Conservation (phyloP, 2,888 invertebrate species). For the Nebria brevicollis region DNA sequence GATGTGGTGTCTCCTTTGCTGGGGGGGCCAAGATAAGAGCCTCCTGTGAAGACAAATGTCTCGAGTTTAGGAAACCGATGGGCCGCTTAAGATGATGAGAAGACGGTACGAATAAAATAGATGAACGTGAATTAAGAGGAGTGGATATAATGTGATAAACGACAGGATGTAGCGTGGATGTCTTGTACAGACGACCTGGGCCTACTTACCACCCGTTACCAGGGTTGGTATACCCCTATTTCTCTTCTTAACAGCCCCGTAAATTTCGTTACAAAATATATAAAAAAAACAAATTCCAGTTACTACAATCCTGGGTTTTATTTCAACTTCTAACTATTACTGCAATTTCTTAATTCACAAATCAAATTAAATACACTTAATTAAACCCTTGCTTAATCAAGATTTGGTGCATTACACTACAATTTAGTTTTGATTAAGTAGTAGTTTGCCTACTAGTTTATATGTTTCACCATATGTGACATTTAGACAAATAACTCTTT, state of each 20-base stretch:
- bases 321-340: too few relatives aligned
- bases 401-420: constrained; percentile 40
- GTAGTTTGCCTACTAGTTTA: constrained; percentile 12
- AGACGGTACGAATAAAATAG: constrained; percentile 44
- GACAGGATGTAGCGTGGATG: constrained; percentile 31
- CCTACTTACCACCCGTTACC: constrained; percentile 6
- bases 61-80: constrained; percentile 42
- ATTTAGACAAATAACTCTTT: background rate
- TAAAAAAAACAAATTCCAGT: background rate
- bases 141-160: constrained; percentile 46
- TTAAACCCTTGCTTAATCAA: constrained; percentile 46
- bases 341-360: background rate
- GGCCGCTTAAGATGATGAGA: constrained; percentile 48
- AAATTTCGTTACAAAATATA: background rate
- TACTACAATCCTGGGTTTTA: too few relatives aligned
- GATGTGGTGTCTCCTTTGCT: constrained; percentile 10
- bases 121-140: constrained; percentile 46
- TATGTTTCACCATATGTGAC: background rate
- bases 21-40: constrained; percentile 41
- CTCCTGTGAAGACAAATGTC: constrained; percentile 41
- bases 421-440: constrained; percentile 44
- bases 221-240: background rate
- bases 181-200: constrained; percentile 16
- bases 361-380: constrained; percentile 26
- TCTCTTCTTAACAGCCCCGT: background rate